Evolutionary conservation across 2,888 invertebrate genomes (phyloP), one percentile per base, ranked within the genome.

Genomic region (Deilephila elpenor): DNA sequence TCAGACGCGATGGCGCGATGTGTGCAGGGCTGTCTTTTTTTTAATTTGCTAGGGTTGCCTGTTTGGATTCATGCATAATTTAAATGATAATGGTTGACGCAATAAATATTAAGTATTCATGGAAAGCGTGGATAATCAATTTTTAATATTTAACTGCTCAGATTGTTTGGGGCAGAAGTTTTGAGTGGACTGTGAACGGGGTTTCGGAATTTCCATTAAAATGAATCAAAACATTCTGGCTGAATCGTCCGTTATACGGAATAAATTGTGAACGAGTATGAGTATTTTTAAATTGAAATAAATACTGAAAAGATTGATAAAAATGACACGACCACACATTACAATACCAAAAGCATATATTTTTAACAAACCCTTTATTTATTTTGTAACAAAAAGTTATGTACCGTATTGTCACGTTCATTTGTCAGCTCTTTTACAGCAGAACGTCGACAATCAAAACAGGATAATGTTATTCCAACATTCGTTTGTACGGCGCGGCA

Each of bases 401-500:
- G 44, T 44, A 14, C 44, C 44, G 44, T 44, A 44, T 44, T 44
- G 44, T 25, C 14, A 29, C 20, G 56, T n/a, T 25, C 25, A 44
- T 67, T 67, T 25, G 25, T 60, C 29, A 29, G 34, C 32, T 72
- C 20, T 62, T 72, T 51, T 61, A 64, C 53, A 44, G 25, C 56
- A 17, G n/a, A 29, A 74, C 32, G 51, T 70, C 44, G 70, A 62
- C 32, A 61, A 59, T 71, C 37, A 29, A 60, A n/a, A 44, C 29
- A 32, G 19, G 5, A 72, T 56, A 34, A 72, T 62, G 14, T 62
- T 53, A 72, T 62, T 62, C n/a, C 53, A 56, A 56, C 20, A 72
- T 64, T 60, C n/a, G 61, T 29, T 64, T 61, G 44, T 51, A 44
- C 44, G 25, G 51, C 11, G 67, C 17, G 67, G 44, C 67, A 51